A percentile compares a stretch with the other conserved stretches of the same genome.
Evolutionary conservation across 2,888 invertebrate genomes (phyloP).

Genomic region (Desoria tigrina): DNA sequence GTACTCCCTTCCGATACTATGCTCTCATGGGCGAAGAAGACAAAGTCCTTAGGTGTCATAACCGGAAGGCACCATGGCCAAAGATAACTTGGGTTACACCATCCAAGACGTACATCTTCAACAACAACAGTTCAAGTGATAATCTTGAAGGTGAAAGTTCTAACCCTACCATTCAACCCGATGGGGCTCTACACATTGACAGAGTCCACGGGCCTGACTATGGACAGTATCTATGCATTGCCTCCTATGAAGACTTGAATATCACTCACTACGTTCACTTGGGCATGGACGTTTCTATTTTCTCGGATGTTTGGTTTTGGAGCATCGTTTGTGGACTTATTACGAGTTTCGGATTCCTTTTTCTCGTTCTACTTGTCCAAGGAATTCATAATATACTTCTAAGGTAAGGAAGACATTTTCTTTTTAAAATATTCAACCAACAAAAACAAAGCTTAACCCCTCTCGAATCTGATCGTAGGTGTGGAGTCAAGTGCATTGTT

Average conservation of each 20-base stretch:
- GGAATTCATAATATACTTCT: constrained; percentile 69
- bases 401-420: no score
- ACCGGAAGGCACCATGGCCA: constrained; percentile 73
- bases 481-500: constrained; percentile 45
- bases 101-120: constrained; percentile 27
- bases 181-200: constrained; percentile 77
- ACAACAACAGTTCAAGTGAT: background rate
- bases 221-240: constrained; percentile 82
- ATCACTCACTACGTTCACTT: constrained; percentile 72
- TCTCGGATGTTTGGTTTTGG: constrained; percentile 78
- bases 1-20: constrained; percentile 67
- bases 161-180: constrained; percentile 63
- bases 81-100: constrained; percentile 81
- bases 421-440: constrained; percentile 28
- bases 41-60: constrained; percentile 75
- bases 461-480: constrained; percentile 33
- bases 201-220: constrained; percentile 67
- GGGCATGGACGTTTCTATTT: constrained; percentile 81
- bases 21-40: constrained; percentile 61
- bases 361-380: constrained; percentile 77
- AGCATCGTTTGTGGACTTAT: constrained; percentile 80
- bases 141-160: background rate
- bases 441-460: no score
- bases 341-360: constrained; percentile 76
- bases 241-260: constrained; percentile 75